Percentiles rank a stretch among this genome's conserved stretches.
These are phyloP conservation scores for Thalpophila matura DNA, from an alignment of 2,888 invertebrate genomes.

Conservation along the genomic window DNA sequence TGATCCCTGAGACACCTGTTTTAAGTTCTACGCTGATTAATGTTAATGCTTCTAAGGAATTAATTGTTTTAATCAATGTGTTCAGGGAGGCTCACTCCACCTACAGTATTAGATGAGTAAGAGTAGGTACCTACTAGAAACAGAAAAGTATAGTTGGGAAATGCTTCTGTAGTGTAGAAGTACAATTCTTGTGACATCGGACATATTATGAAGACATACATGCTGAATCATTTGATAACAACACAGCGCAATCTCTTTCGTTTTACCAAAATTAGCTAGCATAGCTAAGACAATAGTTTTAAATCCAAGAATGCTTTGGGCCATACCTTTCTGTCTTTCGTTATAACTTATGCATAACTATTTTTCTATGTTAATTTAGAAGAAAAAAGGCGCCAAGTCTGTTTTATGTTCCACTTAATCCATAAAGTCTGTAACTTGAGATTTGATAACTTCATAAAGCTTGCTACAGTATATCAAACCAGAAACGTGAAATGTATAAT, in stretches of 20 bases:
- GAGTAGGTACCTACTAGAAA: no score
- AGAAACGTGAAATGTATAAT: conserved; percentile 15
- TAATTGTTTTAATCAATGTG: conserved; percentile 6
- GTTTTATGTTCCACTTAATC: conserved; percentile 2
- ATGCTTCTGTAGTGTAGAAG: no score
- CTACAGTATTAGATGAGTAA: no score
- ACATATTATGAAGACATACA: neutral
- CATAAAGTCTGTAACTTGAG: conserved; percentile 29
- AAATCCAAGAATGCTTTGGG: no score
- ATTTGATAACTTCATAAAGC: conserved; percentile 37
- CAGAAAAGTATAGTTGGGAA: no score
- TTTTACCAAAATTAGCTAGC: neutral
- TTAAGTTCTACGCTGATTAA: conserved; percentile 18
- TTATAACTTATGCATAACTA: neutral
- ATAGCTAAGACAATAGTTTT: neutral
- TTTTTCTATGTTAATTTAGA: neutral
- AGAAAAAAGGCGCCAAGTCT: neutral
- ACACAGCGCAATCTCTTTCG: neutral
- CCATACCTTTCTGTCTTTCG: no score
- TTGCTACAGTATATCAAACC: conserved; percentile 24
- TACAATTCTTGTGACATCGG: neutral
- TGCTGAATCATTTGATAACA: neutral
- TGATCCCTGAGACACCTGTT: conserved; percentile 21
- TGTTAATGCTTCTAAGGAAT: conserved; percentile 12
- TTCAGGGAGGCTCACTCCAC: neutral